Percentiles rank a stretch among this genome's conserved stretches.
Conservation (phyloP, 2,113 vertebrate species). For the Psammodynastes pulverulentus region DNA sequence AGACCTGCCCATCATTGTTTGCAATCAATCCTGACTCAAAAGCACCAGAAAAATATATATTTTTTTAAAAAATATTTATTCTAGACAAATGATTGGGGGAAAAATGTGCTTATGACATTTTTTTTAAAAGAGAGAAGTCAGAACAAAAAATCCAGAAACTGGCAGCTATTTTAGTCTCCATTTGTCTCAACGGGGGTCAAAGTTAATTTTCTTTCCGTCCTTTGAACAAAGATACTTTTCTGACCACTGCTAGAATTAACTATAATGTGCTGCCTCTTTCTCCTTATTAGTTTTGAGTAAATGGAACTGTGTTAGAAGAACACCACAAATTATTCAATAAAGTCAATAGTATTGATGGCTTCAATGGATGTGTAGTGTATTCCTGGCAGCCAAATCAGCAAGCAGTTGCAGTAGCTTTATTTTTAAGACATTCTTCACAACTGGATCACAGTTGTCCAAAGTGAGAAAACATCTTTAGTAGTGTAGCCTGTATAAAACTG, state of each 20-base stretch:
- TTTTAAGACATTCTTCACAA: neutral
- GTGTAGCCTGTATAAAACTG: fast-evolving
- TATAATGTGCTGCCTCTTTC: neutral
- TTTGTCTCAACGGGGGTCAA: constrained; percentile 3
- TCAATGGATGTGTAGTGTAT: neutral
- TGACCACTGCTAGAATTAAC: neutral
- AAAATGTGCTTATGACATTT: neutral
- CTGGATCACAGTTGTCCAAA: neutral
- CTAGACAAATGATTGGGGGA: neutral
- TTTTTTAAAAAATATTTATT: neutral
- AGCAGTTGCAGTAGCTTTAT: neutral
- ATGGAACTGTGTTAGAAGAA: neutral
- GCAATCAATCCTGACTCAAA: neutral
- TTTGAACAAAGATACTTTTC: neutral
- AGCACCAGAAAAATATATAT: neutral
- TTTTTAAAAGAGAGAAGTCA: neutral
- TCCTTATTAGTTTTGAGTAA: constrained; percentile 6
- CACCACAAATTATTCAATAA: neutral
- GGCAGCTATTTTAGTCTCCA: neutral
- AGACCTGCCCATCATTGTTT: too few relatives aligned
- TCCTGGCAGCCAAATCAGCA: neutral
- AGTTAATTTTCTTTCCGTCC: neutral
- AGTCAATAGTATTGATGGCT: neutral
- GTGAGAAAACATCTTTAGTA: fast-evolving
- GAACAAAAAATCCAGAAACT: neutral